Percentiles rank a stretch among this genome's conserved stretches.
phyloP scores from a whole-genome alignment of 2,888 invertebrate genomes.

The Ellobium chinense region DNA sequence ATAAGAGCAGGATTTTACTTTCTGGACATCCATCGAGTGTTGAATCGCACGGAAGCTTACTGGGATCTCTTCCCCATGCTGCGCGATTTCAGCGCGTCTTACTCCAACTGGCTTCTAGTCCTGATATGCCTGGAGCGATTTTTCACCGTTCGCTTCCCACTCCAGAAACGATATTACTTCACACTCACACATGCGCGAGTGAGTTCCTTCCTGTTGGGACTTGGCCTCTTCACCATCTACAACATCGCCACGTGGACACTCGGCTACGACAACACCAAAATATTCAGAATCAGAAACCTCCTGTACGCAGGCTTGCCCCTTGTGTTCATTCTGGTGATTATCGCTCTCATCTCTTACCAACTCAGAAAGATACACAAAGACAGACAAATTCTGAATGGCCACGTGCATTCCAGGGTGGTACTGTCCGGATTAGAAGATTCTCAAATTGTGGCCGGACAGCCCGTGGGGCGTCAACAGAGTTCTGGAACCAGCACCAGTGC shows the following conservation, averaged over 20 bases:
- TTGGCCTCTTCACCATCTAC: background rate
- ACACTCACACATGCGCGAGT: slow-evolving; percentile 17
- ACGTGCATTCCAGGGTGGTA: background rate
- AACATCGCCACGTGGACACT: background rate
- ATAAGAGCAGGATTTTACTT: background rate
- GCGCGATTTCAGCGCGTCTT: slow-evolving; percentile 6
- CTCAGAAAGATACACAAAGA: slow-evolving; percentile 10
- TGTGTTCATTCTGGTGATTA: slow-evolving; percentile 22
- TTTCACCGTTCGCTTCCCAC: slow-evolving; percentile 31
- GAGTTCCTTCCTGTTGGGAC: slow-evolving; percentile 20
- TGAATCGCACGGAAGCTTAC: background rate
- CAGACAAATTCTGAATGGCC: slow-evolving; percentile 9
- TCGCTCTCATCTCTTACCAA: slow-evolving; percentile 21
- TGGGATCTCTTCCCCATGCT: slow-evolving; percentile 20
- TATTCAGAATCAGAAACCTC: slow-evolving; percentile 19
- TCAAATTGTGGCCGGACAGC: no score
- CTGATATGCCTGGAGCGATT: slow-evolving; percentile 34
- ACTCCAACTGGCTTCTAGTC: slow-evolving; percentile 37
- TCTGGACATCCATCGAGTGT: slow-evolving; percentile 1
- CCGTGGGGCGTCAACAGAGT: no score
- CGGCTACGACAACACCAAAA: slow-evolving; percentile 11
- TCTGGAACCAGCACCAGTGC: background rate
- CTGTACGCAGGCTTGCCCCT: slow-evolving; percentile 30
- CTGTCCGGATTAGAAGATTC: background rate
- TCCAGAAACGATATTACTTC: slow-evolving; percentile 29